Percentiles rank a stretch among this genome's conserved stretches.
Evolutionary conservation across 2,797 vertebrate species (phyloP).

Genomic region (Pantherophis vulpinus): DNA sequence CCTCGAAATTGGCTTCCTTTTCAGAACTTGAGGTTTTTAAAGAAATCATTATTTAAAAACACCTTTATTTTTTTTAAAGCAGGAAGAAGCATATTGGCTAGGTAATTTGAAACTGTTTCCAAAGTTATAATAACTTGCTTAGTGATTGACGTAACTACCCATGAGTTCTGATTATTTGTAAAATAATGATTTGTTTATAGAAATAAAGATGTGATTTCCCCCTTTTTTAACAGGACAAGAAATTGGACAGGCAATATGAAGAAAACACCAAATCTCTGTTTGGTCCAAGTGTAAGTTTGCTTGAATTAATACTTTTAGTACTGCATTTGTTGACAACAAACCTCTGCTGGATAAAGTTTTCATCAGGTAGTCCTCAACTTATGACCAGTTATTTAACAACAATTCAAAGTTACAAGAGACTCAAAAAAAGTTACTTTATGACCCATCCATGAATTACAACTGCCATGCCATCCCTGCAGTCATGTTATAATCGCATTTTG

Average conservation of each 20-base stretch:
- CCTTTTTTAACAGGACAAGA: slow-evolving; percentile 85
- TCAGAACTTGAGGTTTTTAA: background rate
- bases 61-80: background rate
- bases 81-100: background rate
- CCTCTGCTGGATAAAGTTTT: background rate
- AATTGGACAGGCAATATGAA: slow-evolving; percentile 91
- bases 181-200: background rate
- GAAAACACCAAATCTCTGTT: slow-evolving; percentile 84
- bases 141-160: background rate
- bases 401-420: background rate
- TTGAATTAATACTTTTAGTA: background rate
- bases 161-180: background rate
- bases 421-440: background rate
- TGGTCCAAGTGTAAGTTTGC: slow-evolving; percentile 87
- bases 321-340: background rate
- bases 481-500: background rate
- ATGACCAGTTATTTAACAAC: background rate
- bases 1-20: background rate
- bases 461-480: background rate
- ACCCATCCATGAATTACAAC: background rate
- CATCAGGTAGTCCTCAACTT: background rate
- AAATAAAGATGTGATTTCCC: background rate
- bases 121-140: background rate
- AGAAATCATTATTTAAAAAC: background rate
- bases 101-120: background rate